These are phyloP conservation scores for Diogma glabrata DNA, from an alignment of 2,888 invertebrate species.

Conservation along the genomic window DNA sequence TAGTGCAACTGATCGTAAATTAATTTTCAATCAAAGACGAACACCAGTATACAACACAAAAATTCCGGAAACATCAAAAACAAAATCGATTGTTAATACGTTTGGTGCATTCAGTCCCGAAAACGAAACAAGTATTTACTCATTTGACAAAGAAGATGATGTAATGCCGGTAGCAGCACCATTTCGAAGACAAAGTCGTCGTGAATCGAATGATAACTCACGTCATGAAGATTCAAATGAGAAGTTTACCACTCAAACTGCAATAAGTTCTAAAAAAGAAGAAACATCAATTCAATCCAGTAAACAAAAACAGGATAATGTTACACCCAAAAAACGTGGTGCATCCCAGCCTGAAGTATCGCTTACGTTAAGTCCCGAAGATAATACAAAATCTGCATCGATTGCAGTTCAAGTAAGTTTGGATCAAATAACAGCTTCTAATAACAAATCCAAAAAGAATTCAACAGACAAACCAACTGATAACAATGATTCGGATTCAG, in stretches of 20 bases:
- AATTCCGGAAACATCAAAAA: constrained; percentile 37
- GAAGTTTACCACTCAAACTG: constrained; percentile 17
- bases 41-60: constrained; percentile 46
- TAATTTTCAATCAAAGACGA: constrained; percentile 38
- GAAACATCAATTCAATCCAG: constrained; percentile 24
- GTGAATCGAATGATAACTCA: constrained; percentile 31
- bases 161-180: constrained; percentile 42
- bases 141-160: constrained; percentile 56
- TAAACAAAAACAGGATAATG: constrained; percentile 9
- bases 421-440: constrained; percentile 28
- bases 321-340: constrained; percentile 13
- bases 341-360: constrained; percentile 27
- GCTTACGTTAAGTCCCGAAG: constrained; percentile 34
- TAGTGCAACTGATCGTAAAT: constrained; percentile 23
- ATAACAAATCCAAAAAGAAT: constrained; percentile 16
- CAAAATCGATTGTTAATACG: constrained; percentile 22
- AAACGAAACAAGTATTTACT: constrained; percentile 59
- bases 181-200: constrained; percentile 41
- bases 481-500: constrained; percentile 41
- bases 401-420: constrained; percentile 44
- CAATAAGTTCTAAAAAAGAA: constrained; percentile 18
- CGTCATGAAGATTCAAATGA: constrained; percentile 23
- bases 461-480: constrained; percentile 10
- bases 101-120: constrained; percentile 49
- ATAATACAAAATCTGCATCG: constrained; percentile 38